These are phyloP conservation scores for Rhinoraja longicauda DNA, from an alignment of 2,797 vertebrate species.

Conservation along the genomic window DNA sequence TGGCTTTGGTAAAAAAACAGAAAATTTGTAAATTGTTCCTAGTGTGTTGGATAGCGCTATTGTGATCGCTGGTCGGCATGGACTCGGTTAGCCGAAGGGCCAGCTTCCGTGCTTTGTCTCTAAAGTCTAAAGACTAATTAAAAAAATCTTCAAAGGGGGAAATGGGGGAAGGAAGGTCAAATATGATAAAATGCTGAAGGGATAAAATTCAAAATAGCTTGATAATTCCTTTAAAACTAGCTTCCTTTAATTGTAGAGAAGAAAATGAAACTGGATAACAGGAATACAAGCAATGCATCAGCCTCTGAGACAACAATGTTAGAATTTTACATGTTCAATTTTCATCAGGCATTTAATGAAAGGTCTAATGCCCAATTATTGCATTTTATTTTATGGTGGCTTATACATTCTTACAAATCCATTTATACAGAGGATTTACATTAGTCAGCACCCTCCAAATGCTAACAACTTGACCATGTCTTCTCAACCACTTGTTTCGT, in stretches of 20 bases:
- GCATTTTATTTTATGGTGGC: not conserved
- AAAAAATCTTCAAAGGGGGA: too few species aligned
- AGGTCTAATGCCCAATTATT: not conserved
- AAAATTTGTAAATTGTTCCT: too few species aligned
- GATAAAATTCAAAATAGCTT: not conserved
- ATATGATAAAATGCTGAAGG: not conserved
- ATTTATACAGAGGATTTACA: not conserved
- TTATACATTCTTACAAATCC: too few species aligned
- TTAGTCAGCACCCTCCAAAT: not conserved
- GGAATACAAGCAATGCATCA: not conserved
- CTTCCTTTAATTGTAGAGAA: not conserved
- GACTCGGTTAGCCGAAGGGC: too few species aligned
- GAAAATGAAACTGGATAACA: not conserved
- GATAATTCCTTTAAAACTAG: not conserved
- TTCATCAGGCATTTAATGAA: not conserved
- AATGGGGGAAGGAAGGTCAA: not conserved
- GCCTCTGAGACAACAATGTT: not conserved
- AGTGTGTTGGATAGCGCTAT: too few species aligned
- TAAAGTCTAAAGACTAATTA: not conserved
- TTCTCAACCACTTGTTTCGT: too few species aligned
- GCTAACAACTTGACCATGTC: not conserved
- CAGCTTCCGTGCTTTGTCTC: too few species aligned
- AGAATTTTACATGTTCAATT: not conserved
- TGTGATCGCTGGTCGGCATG: too few species aligned
- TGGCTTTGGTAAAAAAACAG: too few species aligned